phyloP scores from a whole-genome alignment of 2,888 invertebrate genomes.

The Syrista parreyssii region DNA sequence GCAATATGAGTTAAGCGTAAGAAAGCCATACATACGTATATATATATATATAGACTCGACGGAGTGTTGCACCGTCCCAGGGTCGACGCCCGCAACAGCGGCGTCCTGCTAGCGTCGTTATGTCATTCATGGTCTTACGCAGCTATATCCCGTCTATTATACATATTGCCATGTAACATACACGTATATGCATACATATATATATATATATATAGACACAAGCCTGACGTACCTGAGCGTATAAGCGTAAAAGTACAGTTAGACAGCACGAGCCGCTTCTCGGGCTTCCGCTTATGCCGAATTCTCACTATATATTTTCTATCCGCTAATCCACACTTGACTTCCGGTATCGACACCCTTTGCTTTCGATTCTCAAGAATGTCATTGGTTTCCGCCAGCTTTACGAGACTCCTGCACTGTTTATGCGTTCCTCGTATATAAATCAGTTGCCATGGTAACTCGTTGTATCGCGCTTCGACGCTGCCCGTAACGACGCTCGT shows the following conservation, averaged over 20 bases:
- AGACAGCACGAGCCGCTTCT: constrained; percentile 23
- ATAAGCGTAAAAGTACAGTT: constrained; percentile 59
- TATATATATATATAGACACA: neutral
- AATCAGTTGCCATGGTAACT: neutral
- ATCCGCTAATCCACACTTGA: neutral
- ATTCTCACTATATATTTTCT: constrained; percentile 21
- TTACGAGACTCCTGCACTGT: neutral
- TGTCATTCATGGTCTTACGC: constrained; percentile 59
- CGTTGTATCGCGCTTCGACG: neutral
- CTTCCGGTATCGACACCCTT: neutral
- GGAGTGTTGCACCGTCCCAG: constrained; percentile 28
- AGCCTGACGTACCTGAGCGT: constrained; percentile 14
- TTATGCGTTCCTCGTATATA: neutral
- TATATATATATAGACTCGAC: neutral
- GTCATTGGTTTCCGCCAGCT: neutral
- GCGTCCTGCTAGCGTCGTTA: constrained; percentile 49
- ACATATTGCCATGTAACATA: neutral
- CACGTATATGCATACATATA: neutral
- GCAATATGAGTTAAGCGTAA: neutral
- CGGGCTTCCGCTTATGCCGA: constrained; percentile 15
- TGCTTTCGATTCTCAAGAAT: neutral
- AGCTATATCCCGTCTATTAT: neutral
- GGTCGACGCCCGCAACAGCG: constrained; percentile 57
- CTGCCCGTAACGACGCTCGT: constrained; percentile 7
- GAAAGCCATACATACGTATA: neutral